A percentile compares a stretch with the other conserved stretches of the same genome.
Conservation (phyloP, 2,113 vertebrate genomes). For the Vanacampus margaritifer region DNA sequence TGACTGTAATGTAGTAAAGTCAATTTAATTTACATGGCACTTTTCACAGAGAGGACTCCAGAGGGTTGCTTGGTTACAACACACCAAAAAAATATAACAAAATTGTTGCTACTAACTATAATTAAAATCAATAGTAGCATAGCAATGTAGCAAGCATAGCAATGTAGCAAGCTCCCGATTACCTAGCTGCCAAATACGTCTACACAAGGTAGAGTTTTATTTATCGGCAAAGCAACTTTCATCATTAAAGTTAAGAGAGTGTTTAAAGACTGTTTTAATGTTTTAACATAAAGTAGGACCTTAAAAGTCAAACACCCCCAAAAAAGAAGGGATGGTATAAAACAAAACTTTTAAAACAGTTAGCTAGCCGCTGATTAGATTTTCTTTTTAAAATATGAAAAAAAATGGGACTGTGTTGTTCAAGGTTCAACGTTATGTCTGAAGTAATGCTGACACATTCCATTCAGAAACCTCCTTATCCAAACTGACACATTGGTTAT, state of each 20-base stretch:
- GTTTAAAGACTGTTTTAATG: not conserved
- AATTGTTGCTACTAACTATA: no score
- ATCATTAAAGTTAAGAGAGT: not conserved
- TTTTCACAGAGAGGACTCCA: no score
- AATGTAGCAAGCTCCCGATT: no score
- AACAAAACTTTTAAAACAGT: not conserved
- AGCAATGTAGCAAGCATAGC: no score
- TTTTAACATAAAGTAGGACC: no score
- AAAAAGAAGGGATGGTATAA: not conserved
- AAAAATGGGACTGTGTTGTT: not conserved
- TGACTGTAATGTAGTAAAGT: no score
- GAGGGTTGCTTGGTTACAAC: no score
- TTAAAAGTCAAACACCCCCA: no score
- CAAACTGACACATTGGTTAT: not conserved
- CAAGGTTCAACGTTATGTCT: not conserved
- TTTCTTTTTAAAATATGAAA: not conserved
- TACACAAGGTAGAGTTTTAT: not conserved
- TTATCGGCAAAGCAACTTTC: slow-evolving; percentile 1
- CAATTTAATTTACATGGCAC: no score
- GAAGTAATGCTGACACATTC: not conserved
- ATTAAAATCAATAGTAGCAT: no score
- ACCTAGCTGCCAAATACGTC: not conserved
- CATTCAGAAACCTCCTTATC: not conserved
- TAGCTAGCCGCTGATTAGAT: not conserved
- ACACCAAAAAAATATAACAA: no score